Percentiles rank a stretch among this genome's conserved stretches.
Evolutionary conservation across 2,888 invertebrate genomes (phyloP).

Genomic region (Apamea sordens): DNA sequence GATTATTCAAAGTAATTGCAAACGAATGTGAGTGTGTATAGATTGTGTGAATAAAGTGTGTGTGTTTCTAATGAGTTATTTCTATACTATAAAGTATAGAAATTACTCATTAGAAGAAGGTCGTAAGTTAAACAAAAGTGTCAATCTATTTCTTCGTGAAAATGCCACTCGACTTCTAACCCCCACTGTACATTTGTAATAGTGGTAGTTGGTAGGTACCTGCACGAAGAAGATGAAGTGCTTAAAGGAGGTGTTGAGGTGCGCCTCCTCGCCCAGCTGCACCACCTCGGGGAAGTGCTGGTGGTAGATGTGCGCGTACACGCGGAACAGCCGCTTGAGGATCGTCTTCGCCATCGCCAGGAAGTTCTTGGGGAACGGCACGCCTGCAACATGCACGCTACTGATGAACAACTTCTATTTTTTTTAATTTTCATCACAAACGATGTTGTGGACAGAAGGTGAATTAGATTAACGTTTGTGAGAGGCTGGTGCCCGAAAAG

Average conservation of each 20-base stretch:
- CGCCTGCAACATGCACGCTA: slow-evolving; percentile 89
- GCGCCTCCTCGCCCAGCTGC: slow-evolving; percentile 99
- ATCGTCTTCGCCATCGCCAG: slow-evolving; percentile 99
- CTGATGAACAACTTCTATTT: not conserved
- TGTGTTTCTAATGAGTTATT: too few relatives aligned
- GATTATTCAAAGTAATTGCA: too few relatives aligned
- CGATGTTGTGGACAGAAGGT: not conserved
- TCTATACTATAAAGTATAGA: too few relatives aligned
- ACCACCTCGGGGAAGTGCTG: slow-evolving; percentile 99
- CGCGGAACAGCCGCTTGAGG: slow-evolving; percentile 98
- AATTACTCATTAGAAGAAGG: too few relatives aligned
- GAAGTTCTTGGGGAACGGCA: slow-evolving; percentile 99
- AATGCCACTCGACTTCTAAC: too few relatives aligned
- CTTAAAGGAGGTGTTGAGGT: slow-evolving; percentile 99
- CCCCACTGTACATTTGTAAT: not conserved
- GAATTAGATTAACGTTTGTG: not conserved
- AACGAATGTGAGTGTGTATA: too few relatives aligned
- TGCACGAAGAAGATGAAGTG: slow-evolving; percentile 99
- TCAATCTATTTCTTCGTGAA: too few relatives aligned
- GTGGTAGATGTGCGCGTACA: slow-evolving; percentile 99
- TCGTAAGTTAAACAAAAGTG: too few relatives aligned
- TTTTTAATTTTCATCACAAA: not conserved
- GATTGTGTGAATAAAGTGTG: too few relatives aligned
- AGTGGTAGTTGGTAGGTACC: slow-evolving; percentile 84
- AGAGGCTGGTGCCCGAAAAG: not conserved